Base-by-base conservation (phyloP, 2,797 vertebrate species). In the Acomys russatus region DNA sequence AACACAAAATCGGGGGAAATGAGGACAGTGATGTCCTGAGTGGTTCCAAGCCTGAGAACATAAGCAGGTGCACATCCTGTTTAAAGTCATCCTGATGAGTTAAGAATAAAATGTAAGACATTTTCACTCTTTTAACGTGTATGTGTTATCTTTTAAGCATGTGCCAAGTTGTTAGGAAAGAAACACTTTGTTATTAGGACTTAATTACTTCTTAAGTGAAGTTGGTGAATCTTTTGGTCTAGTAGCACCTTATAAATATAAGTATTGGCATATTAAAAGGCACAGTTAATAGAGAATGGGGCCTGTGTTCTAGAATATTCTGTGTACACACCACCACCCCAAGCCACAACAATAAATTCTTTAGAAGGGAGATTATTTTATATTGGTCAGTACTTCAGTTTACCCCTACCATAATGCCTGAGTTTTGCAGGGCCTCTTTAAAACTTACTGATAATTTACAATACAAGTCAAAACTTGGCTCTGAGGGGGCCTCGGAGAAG, bases 181-280 rank as follows among this genome's bases (percentile, higher is more conserved):
- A 92, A 71, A 76, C 33, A 74, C 56, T 61, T 68, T 49, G 79
- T 74, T 63, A 71, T 88, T 77, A 63, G 61, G 35, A 68, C 22
- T n/a, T 86, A 77, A 22, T 80, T 54, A 82, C 63, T 87, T 76
- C 70, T 59, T 92, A 70, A 70, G 33, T 66, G n/a, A 51, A 94
- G 83, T 64, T 88, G 33, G 25, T 79, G 38, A 80, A 6, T 92
- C 77, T 82, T 88, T 80, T 88, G 90, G 56, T 79, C 35, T 68
- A 33, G 28, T 20, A 79, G 6, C 17, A 73, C 56, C 76, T 35
- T 38, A 66, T 84, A 84, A 84, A 84, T 25, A 86, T 49, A 30
- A 79, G 17, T 61, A n/a, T 64, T 30, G 30, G 77, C 84, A 92
- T 23, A 33, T 54, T 70, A 33, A 93, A 80, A 17, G 44, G 12